Conservation (phyloP, 2,888 invertebrate genomes). For the Macrosoma leucophasiata region DNA sequence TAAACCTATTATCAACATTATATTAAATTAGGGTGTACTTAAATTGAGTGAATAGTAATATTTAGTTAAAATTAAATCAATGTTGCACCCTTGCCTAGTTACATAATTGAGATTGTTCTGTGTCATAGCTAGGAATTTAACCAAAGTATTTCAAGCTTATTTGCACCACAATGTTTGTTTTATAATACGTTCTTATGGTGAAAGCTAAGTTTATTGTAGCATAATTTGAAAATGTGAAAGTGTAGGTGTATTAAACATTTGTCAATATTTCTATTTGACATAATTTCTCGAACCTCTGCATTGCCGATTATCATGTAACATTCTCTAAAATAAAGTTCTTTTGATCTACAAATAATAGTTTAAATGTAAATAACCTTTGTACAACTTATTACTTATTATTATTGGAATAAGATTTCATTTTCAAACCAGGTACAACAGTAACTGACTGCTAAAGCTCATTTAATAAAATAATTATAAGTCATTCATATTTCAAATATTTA, state of each 20-base stretch:
- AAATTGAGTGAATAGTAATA: slow-evolving; percentile 41
- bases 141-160: slow-evolving; percentile 45
- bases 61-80: slow-evolving; percentile 44
- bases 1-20: slow-evolving; percentile 36
- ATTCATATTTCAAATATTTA: too few species aligned
- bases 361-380: slow-evolving; percentile 18
- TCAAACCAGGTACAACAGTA: too few species aligned
- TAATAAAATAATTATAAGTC: too few species aligned
- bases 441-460: too few species aligned
- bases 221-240: slow-evolving; percentile 62
- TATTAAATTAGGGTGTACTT: slow-evolving; percentile 43
- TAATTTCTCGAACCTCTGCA: slow-evolving; percentile 72
- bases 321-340: slow-evolving; percentile 76
- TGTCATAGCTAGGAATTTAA: slow-evolving; percentile 40
- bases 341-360: slow-evolving; percentile 54
- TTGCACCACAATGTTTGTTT: slow-evolving; percentile 52
- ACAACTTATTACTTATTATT: slow-evolving; percentile 11
- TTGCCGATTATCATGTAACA: slow-evolving; percentile 75
- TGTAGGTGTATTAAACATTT: slow-evolving; percentile 66
- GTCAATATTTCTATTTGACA: slow-evolving; percentile 68
- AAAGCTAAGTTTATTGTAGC: slow-evolving; percentile 61
- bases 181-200: slow-evolving; percentile 51
- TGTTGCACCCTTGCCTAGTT: slow-evolving; percentile 51
- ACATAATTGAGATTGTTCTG: slow-evolving; percentile 51
- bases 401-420: slow-evolving; percentile 1